Base-by-base conservation (phyloP, 2,888 invertebrate species). In the Dinocampus coccinellae region DNA sequence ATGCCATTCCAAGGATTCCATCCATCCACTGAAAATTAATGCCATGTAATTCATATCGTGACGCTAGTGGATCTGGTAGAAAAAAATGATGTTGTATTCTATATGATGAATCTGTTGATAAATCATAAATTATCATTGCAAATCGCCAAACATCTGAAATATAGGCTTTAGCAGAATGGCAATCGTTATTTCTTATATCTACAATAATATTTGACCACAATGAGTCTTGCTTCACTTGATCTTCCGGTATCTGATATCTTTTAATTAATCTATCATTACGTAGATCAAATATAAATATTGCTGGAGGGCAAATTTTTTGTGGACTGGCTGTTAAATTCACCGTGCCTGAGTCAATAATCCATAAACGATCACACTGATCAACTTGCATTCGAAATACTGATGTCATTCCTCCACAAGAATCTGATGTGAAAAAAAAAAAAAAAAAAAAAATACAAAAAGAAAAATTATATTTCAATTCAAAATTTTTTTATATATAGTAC, bases 21-120 rank as follows among this genome's bases (percentile, higher is more conserved):
- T 95, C 95, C 7, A 93, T 89, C 95, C 95, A 95, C 81, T 94
- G 93, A 81, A 95, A 95, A 75, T 93, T 92, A 0, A 94, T 81
- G 1, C 93, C 93, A 75, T 94, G 93, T 0, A 95, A 87, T 70
- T 92, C 92, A 81, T 92, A 95, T 78, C 82, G 80, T 3, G 94
- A 91, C 0, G 93, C 92, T 0, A 94, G 81, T 0, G 94, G 94
- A 79, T 94, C 93, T 0, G 94, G 93, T 81, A 89, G 92, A 88
- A 92, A 95, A 42, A 89, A 89, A 85, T 94, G 91, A 88, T 94
- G 88, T 85, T 91, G 90, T 77, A 95, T 84, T 83, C 92, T 88
- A 91, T 92, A 94, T 76, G 92, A 91, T 2, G 85, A 85, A 76
- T 89, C 88, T 71, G 90, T 90, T 53, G 87, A 86, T 77, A 92